A percentile compares a stretch with the other conserved stretches of the same genome.
Conservation (phyloP, 2,113 vertebrate genomes). For the Progne subis region DNA sequence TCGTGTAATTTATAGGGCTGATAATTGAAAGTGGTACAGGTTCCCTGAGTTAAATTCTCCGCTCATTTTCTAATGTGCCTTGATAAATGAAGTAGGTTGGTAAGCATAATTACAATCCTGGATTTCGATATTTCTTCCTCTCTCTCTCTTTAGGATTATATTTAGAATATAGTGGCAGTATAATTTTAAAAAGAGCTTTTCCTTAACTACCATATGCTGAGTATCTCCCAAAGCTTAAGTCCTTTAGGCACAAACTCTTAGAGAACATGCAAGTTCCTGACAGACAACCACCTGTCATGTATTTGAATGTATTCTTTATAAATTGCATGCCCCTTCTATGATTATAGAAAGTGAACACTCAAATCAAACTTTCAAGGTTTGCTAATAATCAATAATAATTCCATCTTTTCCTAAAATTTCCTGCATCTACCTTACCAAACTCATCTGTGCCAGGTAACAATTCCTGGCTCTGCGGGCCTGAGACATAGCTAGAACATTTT, state of each 20-base stretch:
- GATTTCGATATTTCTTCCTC: neutral
- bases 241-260: neutral
- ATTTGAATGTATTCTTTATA: neutral
- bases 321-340: neutral
- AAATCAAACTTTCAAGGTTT: neutral
- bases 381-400: neutral
- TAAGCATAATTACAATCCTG: conserved; percentile 30
- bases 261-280: neutral
- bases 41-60: conserved; percentile 12
- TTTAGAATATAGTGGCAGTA: conserved; percentile 38
- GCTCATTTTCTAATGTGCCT: conserved; percentile 16
- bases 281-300: conserved; percentile 10
- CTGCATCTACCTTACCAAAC: neutral
- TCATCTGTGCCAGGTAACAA: neutral
- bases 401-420: neutral
- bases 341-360: neutral
- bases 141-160: conserved; percentile 13
- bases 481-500: neutral
- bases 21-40: conserved; percentile 30
- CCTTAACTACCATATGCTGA: conserved; percentile 10
- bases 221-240: conserved; percentile 15
- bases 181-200: conserved; percentile 27
- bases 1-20: conserved; percentile 47
- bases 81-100: conserved; percentile 36
- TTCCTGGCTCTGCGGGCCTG: neutral